Evolutionary conservation across 2,888 invertebrate genomes (phyloP), one percentile per base, ranked within the genome.

Genomic region (Tyria jacobaeae): DNA sequence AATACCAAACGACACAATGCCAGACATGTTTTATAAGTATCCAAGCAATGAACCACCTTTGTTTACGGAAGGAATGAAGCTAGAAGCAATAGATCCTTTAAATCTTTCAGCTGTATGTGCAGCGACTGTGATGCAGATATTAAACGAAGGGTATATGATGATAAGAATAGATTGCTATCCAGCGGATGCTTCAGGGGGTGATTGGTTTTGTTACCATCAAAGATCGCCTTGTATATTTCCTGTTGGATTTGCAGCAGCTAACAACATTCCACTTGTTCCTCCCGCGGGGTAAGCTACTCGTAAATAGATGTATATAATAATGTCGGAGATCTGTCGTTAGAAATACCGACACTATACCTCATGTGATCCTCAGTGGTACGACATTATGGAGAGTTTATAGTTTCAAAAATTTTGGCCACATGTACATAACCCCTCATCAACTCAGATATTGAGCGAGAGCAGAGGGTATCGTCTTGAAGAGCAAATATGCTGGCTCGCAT

Each of bases 121-220:
- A 0, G 99, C 99, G 1, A 99, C 99, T 0, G 97, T 99, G 1
- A 98, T 97, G 96, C 97, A 97, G 90, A 98, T 99, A 58, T 90
- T 99, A 37, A 96, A 97, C 75, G 97, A 97, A 84, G 98, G 98
- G 62, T 99, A 98, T 84, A 96, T 99, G 88, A 99, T 99, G 98
- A 98, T 99, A 67, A 83, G 98, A 73, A 98, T 99, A 80, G 99
- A 99, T 87, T 98, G 98, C 44, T 98, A 98, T 84, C 97, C 97
- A 63, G 97, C 97, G 1, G 97, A 98, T 80, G 96, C 95, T 31
- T 95, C 96, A 60, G 96, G 96, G n/a, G 96, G 97, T 0, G 99
- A 99, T 88, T 98, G 99, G 98, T 99, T 99, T 86, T 99, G 99
- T 84, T 99, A 99, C 85, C 99, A 99, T 86, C 96, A 97, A 69